Evolutionary conservation across 2,888 invertebrate genomes (phyloP).

Genomic region (Herminia tarsipennalis): DNA sequence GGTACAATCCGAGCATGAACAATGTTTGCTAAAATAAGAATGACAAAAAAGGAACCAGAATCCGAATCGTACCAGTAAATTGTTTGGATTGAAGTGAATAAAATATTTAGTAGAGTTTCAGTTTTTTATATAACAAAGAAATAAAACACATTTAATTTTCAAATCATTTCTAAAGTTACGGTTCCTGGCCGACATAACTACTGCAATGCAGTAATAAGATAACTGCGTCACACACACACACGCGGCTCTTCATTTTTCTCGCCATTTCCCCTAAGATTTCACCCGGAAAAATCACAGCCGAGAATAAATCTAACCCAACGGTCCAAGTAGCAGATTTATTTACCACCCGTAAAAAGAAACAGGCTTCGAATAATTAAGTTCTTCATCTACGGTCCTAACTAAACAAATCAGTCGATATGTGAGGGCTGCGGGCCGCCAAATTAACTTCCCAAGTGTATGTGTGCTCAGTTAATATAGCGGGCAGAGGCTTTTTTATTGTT

Average conservation of each 20-base stretch:
- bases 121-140: too few species aligned
- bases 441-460: constrained; percentile 22
- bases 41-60: too few species aligned
- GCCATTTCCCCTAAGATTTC: neutral
- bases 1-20: too few species aligned
- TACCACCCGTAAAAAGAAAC: constrained; percentile 34
- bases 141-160: too few species aligned
- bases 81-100: too few species aligned
- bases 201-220: too few species aligned
- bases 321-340: constrained; percentile 28
- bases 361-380: constrained; percentile 33
- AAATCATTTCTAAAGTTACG: too few species aligned
- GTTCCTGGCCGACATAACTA: too few species aligned
- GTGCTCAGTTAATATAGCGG: constrained; percentile 14
- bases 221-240: neutral
- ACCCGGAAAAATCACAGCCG: neutral
- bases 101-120: too few species aligned
- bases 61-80: too few species aligned
- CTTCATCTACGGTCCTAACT: constrained; percentile 40
- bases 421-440: constrained; percentile 28
- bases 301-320: constrained; percentile 5
- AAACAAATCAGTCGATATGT: constrained; percentile 33
- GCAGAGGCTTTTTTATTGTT: too few species aligned
- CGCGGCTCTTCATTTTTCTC: neutral
- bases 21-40: too few species aligned